Evolutionary conservation across 2,888 invertebrate genomes (phyloP).

Genomic region (Bursaphelenchus okinawaensis): DNA sequence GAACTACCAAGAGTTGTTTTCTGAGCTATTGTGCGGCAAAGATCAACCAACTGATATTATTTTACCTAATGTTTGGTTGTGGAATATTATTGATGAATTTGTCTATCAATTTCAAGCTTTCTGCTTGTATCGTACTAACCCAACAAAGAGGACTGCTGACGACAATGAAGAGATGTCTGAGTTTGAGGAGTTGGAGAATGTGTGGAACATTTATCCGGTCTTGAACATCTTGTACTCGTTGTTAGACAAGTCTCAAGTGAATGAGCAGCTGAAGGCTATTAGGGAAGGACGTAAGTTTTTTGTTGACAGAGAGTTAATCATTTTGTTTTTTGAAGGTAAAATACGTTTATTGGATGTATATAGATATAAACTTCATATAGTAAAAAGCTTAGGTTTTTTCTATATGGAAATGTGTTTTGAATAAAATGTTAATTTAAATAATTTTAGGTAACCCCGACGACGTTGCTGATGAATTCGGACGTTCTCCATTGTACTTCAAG

Average conservation of each 20-base stretch:
- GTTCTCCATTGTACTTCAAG: slow-evolving; percentile 95
- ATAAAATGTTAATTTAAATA: background rate
- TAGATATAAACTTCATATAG: no score
- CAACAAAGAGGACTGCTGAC: slow-evolving; percentile 72
- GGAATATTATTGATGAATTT: slow-evolving; percentile 93
- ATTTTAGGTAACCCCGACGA: slow-evolving; percentile 48
- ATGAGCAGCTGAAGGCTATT: slow-evolving; percentile 84
- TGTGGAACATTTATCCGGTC: slow-evolving; percentile 94
- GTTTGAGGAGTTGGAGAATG: slow-evolving; percentile 71
- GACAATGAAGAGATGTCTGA: slow-evolving; percentile 67
- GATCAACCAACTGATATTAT: slow-evolving; percentile 22
- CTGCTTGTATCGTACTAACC: slow-evolving; percentile 74
- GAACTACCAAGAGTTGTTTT: slow-evolving; percentile 95
- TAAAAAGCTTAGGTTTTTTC: no score
- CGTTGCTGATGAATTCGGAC: slow-evolving; percentile 84
- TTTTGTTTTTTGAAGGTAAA: no score
- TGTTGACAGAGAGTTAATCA: no score
- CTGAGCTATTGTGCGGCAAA: slow-evolving; percentile 71
- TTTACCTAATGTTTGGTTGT: slow-evolving; percentile 70
- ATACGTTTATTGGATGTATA: no score
- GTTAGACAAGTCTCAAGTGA: slow-evolving; percentile 95
- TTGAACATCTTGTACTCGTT: slow-evolving; percentile 93
- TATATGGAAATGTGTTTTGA: no score
- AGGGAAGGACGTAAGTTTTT: slow-evolving; percentile 60
- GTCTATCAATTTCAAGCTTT: slow-evolving; percentile 63